These are phyloP conservation scores for Odontocerum albicorne DNA, from an alignment of 2,888 invertebrate species.

Conservation along the genomic window DNA sequence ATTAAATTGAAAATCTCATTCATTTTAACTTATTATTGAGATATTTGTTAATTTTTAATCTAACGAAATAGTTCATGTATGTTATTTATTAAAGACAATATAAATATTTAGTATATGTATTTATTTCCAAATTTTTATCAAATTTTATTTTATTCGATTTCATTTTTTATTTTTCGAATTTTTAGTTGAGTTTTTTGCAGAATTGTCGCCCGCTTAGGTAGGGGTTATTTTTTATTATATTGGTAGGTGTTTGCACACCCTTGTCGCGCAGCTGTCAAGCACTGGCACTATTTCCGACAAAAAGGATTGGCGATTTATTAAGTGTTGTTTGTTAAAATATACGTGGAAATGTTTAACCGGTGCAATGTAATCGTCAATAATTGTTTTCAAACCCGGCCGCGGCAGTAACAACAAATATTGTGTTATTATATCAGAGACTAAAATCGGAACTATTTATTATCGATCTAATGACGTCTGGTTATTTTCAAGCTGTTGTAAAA, in stretches of 20 bases:
- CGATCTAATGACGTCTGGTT: conserved; percentile 31
- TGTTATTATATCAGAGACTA: not conserved
- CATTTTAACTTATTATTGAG: no score
- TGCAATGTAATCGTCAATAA: not conserved
- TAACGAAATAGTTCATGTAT: no score
- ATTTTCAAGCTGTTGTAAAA: conserved; percentile 27
- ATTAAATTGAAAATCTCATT: no score
- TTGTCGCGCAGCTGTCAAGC: conserved; percentile 24
- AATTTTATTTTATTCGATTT: no score
- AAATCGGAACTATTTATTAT: conserved; percentile 26
- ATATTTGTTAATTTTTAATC: no score
- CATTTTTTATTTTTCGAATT: no score
- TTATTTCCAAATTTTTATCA: not conserved
- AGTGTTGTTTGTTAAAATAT: conserved; percentile 16
- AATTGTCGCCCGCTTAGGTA: no score
- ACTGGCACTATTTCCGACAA: conserved; percentile 14
- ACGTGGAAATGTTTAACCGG: conserved; percentile 13
- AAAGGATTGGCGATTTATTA: conserved; percentile 18
- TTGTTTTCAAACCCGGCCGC: not conserved
- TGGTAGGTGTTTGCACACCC: conserved; percentile 3
- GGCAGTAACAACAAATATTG: not conserved
- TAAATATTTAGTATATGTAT: not conserved
- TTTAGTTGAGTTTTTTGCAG: no score
- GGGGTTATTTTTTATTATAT: not conserved
- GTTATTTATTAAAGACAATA: no score